Base-by-base conservation (phyloP, 1,140 invertebrate genomes). In the Philotrypesis tridentata region DNA sequence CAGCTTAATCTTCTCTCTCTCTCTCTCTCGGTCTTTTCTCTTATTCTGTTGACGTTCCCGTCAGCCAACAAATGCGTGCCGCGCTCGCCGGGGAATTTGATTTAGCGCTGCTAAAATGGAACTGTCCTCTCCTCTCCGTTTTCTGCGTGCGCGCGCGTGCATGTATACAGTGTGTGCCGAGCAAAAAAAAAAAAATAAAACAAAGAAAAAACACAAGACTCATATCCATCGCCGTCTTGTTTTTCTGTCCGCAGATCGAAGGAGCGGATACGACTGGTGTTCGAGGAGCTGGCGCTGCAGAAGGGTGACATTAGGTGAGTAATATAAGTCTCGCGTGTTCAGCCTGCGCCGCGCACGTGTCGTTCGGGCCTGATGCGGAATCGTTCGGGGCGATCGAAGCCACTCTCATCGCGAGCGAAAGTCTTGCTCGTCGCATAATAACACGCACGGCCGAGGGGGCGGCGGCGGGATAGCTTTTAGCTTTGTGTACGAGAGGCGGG, bases 231-330 rank as follows among this genome's bases (percentile, higher is more conserved):
- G n/a, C n/a, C n/a, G n/a, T n/a, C n/a, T n/a, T n/a, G 17, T 84
- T 72, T 72, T 85, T 85, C 87, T 84, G 88, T 73, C 93, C 94
- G 61, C 92, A 95, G 94, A 87, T 92, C 92, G 84, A 92, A 93
- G 85, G 94, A 95, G 85, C 89, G 94, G 84, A 93, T 95, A 55
- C 92, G 94, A 84, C 87, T 95, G 79, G 90, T 94, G 37, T 95
- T 95, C 84, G 93, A 95, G 87, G 93, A 95, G 88, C 92, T 94
- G 63, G 93, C 93, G 82, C 86, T 95, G 68, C 93, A 95, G 86
- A 94, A 94, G 89, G 94, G 94, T 43, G 94, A 95, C 84, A 88
- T 94, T 40, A 95, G 94, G 94, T 94, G 89, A 92, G 92, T 68
- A 25, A n/a, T n/a, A n/a, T n/a, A n/a, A n/a, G n/a, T n/a, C n/a